Conservation (phyloP, 2,888 invertebrate genomes). For the Pseudococcus longispinus region DNA sequence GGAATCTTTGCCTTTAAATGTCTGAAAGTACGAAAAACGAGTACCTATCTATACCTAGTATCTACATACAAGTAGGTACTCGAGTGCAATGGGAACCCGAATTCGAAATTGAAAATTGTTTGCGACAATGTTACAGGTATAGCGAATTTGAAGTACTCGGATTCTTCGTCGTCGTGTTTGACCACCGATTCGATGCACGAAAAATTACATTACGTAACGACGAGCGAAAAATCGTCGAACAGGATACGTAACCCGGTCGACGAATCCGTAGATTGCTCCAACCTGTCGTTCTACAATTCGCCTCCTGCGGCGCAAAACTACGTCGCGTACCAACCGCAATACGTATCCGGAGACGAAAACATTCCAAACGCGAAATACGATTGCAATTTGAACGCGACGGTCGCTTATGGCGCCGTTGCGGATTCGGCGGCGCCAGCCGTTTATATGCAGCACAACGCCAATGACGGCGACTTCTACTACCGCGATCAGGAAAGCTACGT, state of each 20-base stretch:
- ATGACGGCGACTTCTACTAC: not conserved
- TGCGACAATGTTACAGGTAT: not conserved
- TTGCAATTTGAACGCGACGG: not conserved
- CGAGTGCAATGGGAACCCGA: too few relatives aligned
- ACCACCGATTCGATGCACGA: not conserved
- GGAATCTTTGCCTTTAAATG: too few relatives aligned
- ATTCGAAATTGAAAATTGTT: too few relatives aligned
- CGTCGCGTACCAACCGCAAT: not conserved
- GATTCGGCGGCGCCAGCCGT: not conserved
- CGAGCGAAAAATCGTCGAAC: not conserved
- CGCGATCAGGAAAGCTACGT: not conserved
- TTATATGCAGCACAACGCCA: not conserved
- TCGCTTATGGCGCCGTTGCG: not conserved
- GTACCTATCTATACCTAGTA: too few relatives aligned
- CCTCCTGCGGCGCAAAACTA: slow-evolving; percentile 9
- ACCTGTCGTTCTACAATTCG: slow-evolving; percentile 16
- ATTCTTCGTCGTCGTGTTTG: not conserved
- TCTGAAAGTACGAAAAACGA: too few relatives aligned
- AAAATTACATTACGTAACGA: not conserved
- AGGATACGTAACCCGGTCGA: not conserved
- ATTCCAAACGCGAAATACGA: slow-evolving; percentile 7
- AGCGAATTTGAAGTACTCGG: not conserved
- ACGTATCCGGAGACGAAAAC: slow-evolving; percentile 25
- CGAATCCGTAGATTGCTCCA: not conserved
- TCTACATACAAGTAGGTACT: too few relatives aligned